These are phyloP conservation scores for Ephydatia muelleri DNA, from an alignment of 37 sponge, comb jelly and placozoan genomes.

Conservation along the genomic window DNA sequence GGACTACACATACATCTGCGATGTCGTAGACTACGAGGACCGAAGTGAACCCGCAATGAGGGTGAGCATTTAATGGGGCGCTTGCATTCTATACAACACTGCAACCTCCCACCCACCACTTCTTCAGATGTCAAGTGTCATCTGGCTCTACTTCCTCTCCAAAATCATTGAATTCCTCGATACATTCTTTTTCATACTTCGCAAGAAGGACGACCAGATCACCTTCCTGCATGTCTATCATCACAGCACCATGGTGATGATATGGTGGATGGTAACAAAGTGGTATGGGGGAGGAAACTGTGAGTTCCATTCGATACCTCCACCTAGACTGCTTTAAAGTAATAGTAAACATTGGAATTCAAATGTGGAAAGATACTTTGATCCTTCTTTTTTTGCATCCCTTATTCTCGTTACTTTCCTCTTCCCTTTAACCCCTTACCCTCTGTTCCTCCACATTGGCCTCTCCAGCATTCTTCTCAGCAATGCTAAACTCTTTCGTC, in stretches of 20 bases:
- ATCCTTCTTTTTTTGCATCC: background rate
- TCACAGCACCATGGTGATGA: constrained; percentile 57
- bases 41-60: constrained; percentile 11
- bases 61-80: constrained; percentile 12
- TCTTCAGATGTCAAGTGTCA: constrained; percentile 46
- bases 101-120: too few relatives aligned
- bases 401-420: background rate
- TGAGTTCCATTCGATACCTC: background rate
- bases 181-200: constrained; percentile 74
- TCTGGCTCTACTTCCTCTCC: constrained; percentile 78
- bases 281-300: too few relatives aligned
- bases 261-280: constrained; percentile 18
- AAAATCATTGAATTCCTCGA: constrained; percentile 79
- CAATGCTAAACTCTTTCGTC: constrained; percentile 53
- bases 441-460: background rate
- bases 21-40: constrained; percentile 16
- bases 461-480: constrained; percentile 55
- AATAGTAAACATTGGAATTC: too few relatives aligned
- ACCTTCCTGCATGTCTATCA: constrained; percentile 85
- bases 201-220: constrained; percentile 80
- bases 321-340: too few relatives aligned
- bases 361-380: background rate
- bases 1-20: constrained; percentile 30
- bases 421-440: background rate
- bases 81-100: too few relatives aligned